Base-by-base conservation (phyloP, 2,797 vertebrate species). In the Gobio occitaniae region DNA sequence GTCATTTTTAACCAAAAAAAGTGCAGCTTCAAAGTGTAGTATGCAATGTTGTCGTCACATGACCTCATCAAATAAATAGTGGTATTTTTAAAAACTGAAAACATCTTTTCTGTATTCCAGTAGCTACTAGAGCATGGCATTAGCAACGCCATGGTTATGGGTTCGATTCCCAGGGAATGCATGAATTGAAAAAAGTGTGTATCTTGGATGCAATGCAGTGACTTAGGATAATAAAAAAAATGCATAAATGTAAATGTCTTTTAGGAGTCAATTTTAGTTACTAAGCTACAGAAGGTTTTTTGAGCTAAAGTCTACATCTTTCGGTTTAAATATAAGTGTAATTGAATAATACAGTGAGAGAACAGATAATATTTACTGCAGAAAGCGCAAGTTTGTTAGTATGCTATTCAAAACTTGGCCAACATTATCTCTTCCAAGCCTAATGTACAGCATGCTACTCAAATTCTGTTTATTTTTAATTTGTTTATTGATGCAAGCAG, bases 401-500 rank as follows among this genome's bases (percentile, higher is more conserved):
- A 78, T 29, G 38, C 56, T 29, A 47, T 44, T 65, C 69, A 15
- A 13, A 70, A 86, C 47, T 38, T 61, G 44, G 52, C 59, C 36
- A 84, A 76, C 84, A 56, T 16, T 81, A 84, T 78, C 15, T 87
- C 86, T 65, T 75, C 59, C 19, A 32, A 19, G 25, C 11, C 68
- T 82, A 86, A 88, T 80, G 66, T 76, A 65, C 54, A 79, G 75
- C 76, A 52, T 65, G 78, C 74, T 50, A 52, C 38, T 80, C 72
- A 41, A 71, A 85, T 78, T 66, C 61, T 80, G 66, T 83, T 87
- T 88, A 84, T 78, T 79, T 85, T 82, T 84, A 25, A 84, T 86
- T 75, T 77, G 47, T 74, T 63, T 82, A 91, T 87, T 84, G 85
- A 82, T 86, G 81, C 56, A 83, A 74, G 84, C 56, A 71, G 83